These are phyloP conservation scores for Xiphophorus maculatus DNA, from an alignment of 2,113 vertebrate genomes.

Conservation along the genomic window DNA sequence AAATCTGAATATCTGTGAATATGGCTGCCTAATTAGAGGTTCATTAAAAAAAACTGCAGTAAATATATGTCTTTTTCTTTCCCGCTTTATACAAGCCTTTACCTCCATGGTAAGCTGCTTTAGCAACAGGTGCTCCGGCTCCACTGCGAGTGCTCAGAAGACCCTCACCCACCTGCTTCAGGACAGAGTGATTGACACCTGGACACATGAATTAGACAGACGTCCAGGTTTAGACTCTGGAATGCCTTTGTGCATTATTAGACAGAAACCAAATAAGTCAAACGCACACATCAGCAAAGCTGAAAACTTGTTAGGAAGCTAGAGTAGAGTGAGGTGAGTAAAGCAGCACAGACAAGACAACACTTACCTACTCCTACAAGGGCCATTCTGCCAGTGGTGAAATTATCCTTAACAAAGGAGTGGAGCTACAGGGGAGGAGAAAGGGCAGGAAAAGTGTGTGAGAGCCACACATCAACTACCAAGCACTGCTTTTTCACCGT, in stretches of 20 bases:
- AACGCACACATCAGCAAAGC: not conserved
- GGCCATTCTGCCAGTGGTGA: conserved; percentile 90
- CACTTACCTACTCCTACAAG: conserved; percentile 81
- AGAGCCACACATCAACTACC: conserved; percentile 11
- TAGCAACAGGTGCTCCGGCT: conserved; percentile 75
- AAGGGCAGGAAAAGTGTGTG: conserved; percentile 14
- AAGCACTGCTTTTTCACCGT: not conserved
- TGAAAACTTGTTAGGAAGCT: too few species aligned
- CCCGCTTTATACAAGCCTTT: conserved; percentile 22
- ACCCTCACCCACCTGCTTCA: conserved; percentile 88
- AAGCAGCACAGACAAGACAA: not conserved
- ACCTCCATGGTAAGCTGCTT: conserved; percentile 88
- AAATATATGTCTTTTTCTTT: not conserved
- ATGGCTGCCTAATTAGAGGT: not conserved
- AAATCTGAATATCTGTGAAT: too few species aligned
- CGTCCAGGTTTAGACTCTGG: not conserved
- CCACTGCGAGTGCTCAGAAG: conserved; percentile 85
- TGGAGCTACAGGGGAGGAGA: conserved; percentile 82
- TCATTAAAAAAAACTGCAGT: not conserved
- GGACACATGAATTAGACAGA: not conserved
- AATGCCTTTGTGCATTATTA: not conserved
- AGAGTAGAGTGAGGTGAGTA: not conserved
- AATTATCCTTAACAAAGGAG: conserved; percentile 87
- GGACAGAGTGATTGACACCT: conserved; percentile 88
- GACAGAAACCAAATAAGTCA: not conserved